Evolutionary conservation across 2,113 vertebrate genomes (phyloP).

Genomic region (Sapajus apella): DNA sequence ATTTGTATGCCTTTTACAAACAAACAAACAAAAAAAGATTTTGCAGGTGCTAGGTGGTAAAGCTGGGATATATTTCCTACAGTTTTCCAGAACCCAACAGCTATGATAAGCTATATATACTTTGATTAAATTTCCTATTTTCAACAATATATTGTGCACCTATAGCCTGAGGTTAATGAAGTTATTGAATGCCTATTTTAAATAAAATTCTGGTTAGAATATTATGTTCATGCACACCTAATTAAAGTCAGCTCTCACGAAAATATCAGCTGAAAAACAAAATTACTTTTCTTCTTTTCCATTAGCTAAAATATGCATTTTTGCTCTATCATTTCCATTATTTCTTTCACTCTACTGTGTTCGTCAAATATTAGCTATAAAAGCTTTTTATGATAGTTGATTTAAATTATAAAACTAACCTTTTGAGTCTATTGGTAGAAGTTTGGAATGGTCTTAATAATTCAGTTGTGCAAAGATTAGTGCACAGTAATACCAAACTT

Average conservation of each 20-base stretch:
- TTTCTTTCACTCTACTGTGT: background rate
- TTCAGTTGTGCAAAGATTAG: background rate
- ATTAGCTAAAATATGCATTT: background rate
- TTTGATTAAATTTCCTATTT: slow-evolving; percentile 4
- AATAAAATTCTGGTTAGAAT: background rate
- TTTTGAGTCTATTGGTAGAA: background rate
- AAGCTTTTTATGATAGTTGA: background rate
- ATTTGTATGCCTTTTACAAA: too few relatives aligned
- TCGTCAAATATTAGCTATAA: background rate
- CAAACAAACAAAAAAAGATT: background rate
- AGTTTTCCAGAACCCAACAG: background rate
- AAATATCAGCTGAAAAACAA: background rate
- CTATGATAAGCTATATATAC: background rate
- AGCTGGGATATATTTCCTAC: background rate
- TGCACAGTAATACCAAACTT: background rate
- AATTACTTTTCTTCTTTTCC: background rate
- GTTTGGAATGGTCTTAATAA: background rate
- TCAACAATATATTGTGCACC: background rate
- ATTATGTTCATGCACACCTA: background rate
- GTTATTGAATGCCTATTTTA: background rate
- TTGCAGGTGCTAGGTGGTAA: background rate
- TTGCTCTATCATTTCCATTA: background rate
- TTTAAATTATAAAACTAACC: slow-evolving; percentile 10
- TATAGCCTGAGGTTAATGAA: slow-evolving; percentile 1
- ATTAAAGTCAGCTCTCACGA: background rate